Percentiles rank a stretch among this genome's conserved stretches.
Conservation (phyloP, 2,888 invertebrate species). For the Peribatodes rhomboidaria region DNA sequence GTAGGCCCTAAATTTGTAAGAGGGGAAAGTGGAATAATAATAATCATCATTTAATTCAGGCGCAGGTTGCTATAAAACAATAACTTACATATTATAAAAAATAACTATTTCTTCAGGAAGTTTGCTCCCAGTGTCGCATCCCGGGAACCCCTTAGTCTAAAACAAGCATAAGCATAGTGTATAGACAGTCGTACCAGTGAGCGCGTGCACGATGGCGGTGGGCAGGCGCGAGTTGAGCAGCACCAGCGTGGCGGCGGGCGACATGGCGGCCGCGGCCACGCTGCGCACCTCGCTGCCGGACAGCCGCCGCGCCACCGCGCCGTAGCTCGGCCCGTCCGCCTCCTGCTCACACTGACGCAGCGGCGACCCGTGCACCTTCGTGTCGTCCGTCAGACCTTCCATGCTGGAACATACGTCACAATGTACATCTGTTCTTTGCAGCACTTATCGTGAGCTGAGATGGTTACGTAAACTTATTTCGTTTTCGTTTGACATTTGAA, state of each 20-base stretch:
- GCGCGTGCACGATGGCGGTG: constrained; percentile 85
- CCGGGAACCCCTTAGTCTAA: too few relatives aligned
- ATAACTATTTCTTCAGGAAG: too few relatives aligned
- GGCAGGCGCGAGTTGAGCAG: constrained; percentile 89
- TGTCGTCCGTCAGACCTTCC: constrained; percentile 90
- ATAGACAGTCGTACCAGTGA: constrained; percentile 58
- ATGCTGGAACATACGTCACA: constrained; percentile 59
- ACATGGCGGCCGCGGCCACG: constrained; percentile 93
- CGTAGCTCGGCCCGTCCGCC: constrained; percentile 33
- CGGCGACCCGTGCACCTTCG: constrained; percentile 79
- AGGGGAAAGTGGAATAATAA: too few relatives aligned
- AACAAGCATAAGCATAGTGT: too few relatives aligned
- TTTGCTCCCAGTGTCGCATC: too few relatives aligned
- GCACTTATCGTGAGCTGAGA: too few relatives aligned
- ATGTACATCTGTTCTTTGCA: background rate
- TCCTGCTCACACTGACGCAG: background rate
- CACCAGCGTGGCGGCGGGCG: constrained; percentile 91
- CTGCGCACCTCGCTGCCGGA: constrained; percentile 86
- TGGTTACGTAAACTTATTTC: too few relatives aligned
- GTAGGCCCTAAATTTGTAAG: too few relatives aligned
- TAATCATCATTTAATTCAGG: too few relatives aligned
- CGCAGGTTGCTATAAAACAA: too few relatives aligned
- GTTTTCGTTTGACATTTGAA: too few relatives aligned
- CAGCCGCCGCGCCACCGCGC: constrained; percentile 40
- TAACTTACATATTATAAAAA: too few relatives aligned